phyloP scores from a whole-genome alignment of 2,888 invertebrate species.

The Elmis aenea region DNA sequence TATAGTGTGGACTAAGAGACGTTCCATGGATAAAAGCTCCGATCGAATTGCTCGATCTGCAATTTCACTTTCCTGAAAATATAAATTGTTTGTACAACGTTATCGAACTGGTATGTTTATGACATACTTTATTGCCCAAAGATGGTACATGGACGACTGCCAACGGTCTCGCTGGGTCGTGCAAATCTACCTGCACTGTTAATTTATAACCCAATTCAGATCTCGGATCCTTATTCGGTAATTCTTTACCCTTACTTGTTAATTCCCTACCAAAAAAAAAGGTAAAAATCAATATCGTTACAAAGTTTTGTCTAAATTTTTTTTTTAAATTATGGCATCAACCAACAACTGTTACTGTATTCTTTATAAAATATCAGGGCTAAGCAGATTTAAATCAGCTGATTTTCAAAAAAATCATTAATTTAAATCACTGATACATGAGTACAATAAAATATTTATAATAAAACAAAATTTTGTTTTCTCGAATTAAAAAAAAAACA shows the following conservation, averaged over 20 bases:
- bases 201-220: slow-evolving; percentile 85
- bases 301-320: neutral
- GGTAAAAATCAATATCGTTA: slow-evolving; percentile 1
- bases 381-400: too few relatives aligned
- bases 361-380: too few relatives aligned
- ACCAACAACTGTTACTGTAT: too few relatives aligned
- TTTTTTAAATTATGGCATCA: neutral
- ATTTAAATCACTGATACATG: too few relatives aligned
- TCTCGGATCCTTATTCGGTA: slow-evolving; percentile 57
- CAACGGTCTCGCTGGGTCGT: slow-evolving; percentile 72
- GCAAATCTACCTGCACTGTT: slow-evolving; percentile 81
- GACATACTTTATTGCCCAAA: slow-evolving; percentile 58
- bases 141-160: slow-evolving; percentile 65
- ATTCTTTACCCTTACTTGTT: slow-evolving; percentile 49
- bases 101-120: neutral
- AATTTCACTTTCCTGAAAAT: slow-evolving; percentile 56
- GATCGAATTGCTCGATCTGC: slow-evolving; percentile 77
- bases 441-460: too few relatives aligned
- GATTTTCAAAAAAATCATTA: too few relatives aligned
- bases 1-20: slow-evolving; percentile 89
- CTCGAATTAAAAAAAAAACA: too few relatives aligned
- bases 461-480: too few relatives aligned
- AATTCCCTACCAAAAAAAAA: slow-evolving; percentile 48
- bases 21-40: slow-evolving; percentile 92
- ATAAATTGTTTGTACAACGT: neutral